A percentile compares a stretch with the other conserved stretches of the same genome.
Conservation (phyloP, 2,113 vertebrate species). For the Manacus vitellinus region DNA sequence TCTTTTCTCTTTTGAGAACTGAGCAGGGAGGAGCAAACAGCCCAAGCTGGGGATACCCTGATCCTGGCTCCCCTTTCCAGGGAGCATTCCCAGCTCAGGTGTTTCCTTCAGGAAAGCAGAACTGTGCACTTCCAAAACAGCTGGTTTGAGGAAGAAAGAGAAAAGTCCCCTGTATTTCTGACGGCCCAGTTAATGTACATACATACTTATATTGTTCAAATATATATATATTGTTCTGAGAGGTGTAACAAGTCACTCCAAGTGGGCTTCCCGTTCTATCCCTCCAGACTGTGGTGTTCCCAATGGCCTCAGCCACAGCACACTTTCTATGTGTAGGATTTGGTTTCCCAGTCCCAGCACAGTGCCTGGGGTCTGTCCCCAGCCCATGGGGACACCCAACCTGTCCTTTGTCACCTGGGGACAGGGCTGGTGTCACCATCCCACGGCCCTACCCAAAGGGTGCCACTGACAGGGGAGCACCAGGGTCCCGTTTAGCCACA, state of each 20-base stretch:
- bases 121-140: not conserved
- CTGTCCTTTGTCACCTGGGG: not conserved
- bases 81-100: not conserved
- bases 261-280: not conserved
- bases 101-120: not conserved
- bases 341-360: not conserved
- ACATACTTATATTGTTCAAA: not conserved
- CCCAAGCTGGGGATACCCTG: not conserved
- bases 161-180: not conserved
- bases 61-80: not conserved
- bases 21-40: not conserved
- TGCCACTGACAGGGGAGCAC: not conserved
- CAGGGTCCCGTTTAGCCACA: fast-evolving
- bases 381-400: not conserved
- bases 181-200: not conserved
- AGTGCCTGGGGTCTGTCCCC: not conserved
- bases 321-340: fast-evolving
- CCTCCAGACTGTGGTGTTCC: not conserved
- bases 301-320: not conserved
- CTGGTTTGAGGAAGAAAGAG: not conserved
- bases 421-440: not conserved
- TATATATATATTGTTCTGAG: not conserved
- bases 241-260: not conserved
- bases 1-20: not conserved
- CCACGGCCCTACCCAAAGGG: not conserved